Evolutionary conservation across 2,888 invertebrate genomes (phyloP).

Genomic region (Athrips mouffetella): DNA sequence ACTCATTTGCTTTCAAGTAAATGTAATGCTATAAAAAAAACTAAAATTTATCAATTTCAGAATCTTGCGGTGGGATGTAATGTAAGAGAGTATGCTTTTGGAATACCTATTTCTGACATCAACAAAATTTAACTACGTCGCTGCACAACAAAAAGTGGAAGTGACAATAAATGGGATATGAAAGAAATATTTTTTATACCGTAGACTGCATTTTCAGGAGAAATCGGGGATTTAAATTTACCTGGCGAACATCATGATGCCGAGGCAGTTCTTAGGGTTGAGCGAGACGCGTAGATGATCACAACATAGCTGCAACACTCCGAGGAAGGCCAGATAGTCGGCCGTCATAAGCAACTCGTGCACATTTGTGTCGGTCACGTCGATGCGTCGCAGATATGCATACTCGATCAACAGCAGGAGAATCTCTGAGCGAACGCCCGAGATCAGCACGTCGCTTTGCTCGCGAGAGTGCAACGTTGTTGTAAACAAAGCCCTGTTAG

Average conservation of each 20-base stretch:
- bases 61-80: too few relatives aligned
- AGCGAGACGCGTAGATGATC: conserved; percentile 84
- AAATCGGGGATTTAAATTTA: too few relatives aligned
- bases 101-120: too few relatives aligned
- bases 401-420: conserved; percentile 89
- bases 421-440: conserved; percentile 86
- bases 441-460: conserved; percentile 84
- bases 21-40: too few relatives aligned
- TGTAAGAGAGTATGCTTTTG: too few relatives aligned
- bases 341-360: conserved; percentile 89
- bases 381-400: conserved; percentile 88
- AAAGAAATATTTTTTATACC: too few relatives aligned
- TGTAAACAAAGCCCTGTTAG: conserved; percentile 89
- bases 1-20: too few relatives aligned
- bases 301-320: conserved; percentile 89
- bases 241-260: conserved; percentile 90
- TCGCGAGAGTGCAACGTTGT: conserved; percentile 85
- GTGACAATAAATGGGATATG: too few relatives aligned
- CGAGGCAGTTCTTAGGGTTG: conserved; percentile 88
- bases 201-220: too few relatives aligned
- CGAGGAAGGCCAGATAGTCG: conserved; percentile 91
- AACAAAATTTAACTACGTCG: too few relatives aligned
- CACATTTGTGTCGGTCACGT: conserved; percentile 87
- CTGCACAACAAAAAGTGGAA: too few relatives aligned
- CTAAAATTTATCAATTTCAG: too few relatives aligned